phyloP scores from a whole-genome alignment of 1,140 invertebrate species.

The Leucophenga varia region DNA sequence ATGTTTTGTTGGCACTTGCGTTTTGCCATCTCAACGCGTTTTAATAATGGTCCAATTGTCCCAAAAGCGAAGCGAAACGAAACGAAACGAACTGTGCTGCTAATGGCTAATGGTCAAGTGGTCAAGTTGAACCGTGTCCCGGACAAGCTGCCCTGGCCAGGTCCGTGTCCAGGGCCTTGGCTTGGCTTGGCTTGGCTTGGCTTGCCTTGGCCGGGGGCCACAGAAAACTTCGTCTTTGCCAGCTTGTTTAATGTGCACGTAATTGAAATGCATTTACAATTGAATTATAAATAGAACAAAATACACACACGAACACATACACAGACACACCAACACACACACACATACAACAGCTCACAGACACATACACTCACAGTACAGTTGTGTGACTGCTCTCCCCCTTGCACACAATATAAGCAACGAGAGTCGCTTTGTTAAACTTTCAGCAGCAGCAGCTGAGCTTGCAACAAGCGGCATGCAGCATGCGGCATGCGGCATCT shows the following conservation, averaged over 20 bases:
- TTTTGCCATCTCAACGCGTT: conserved; percentile 52
- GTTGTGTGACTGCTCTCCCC: conserved; percentile 12
- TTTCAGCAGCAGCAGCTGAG: conserved; percentile 42
- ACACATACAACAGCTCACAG: background rate
- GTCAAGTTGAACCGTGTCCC: conserved; percentile 27
- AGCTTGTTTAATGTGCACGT: conserved; percentile 50
- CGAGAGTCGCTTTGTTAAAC: conserved; percentile 41
- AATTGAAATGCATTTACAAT: conserved; percentile 55
- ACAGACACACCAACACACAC: conserved; percentile 8
- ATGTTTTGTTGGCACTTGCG: conserved; percentile 36
- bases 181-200: conserved; percentile 19
- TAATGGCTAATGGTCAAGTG: conserved; percentile 34
- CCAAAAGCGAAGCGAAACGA: conserved; percentile 31
- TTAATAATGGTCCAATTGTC: conserved; percentile 51
- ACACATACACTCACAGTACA: conserved; percentile 26
- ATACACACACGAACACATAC: conserved; percentile 28
- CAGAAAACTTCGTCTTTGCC: conserved; percentile 42
- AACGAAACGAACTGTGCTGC: conserved; percentile 19
- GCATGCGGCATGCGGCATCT: no score
- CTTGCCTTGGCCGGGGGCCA: conserved; percentile 12
- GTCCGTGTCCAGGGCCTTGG: background rate
- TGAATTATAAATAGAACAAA: conserved; percentile 54
- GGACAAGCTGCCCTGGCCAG: no score
- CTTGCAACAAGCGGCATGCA: no score
- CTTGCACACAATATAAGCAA: conserved; percentile 23